Evolutionary conservation across 2,888 invertebrate species (phyloP), one percentile per base, ranked within the genome.

Genomic region (Aplocera efformata): DNA sequence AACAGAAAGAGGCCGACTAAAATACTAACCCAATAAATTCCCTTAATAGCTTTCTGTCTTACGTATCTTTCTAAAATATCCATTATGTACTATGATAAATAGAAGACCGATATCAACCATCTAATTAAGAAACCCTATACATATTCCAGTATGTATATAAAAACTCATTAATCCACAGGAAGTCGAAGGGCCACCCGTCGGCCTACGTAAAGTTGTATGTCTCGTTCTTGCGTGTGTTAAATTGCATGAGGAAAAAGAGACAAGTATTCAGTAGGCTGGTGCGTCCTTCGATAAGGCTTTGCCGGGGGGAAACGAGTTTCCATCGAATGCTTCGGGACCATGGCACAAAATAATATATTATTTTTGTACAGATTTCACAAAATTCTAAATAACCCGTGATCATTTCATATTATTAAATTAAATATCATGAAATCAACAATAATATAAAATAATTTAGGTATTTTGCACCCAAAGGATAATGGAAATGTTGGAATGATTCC

Each of bases 271-370:
- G 68, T 71, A 73, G 72, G 70, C 69, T 70, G 65, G 58, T 58
- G 63, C 75, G 72, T 77, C 83, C 72, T 74, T 72, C 66, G 64
- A 70, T 45, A 79, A 85, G 83, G 82, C 81, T 84, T 78, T 64
- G 65, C 64, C 54, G 63, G 67, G 65, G 68, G 75, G 64, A 79
- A 84, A 84, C 86, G 72, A 79, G 83, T 83, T 83, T 72, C 63
- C 55, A 58, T 45, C 53, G 71, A 81, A 83, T 78, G 83, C 80
- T 85, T 53, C 85, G 86, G 86, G 86, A 86, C 72, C 51, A 55
- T 31, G 34, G 45, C 43, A 33, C 53, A 42, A 49, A 53, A 56
- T 40, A 31, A 32, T 32, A 26, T 37, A 11, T 36, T 53, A 48
- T 42, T 47, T 46, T 42, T 35, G 20, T 34, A 24, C 25, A 1